Base-by-base conservation (phyloP, 1,140 invertebrate species). In the Drosophila arizonae region DNA sequence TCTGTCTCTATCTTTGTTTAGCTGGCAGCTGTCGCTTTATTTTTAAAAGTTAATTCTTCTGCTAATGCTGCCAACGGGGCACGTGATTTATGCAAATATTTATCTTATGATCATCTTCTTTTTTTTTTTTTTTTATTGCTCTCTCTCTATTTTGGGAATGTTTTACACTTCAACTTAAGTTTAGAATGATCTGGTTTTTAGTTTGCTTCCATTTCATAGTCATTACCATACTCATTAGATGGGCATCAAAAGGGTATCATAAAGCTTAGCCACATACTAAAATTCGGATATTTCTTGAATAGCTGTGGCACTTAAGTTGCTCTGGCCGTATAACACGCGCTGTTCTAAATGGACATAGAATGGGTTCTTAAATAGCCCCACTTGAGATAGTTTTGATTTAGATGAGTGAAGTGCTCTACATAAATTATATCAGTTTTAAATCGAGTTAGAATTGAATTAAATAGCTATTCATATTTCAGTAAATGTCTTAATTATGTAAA, bases 11-110 rank as follows among this genome's bases (percentile, higher is more conserved):
- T 41, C 46, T 48, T 51, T 77, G 57, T 48, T 63, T 17, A 17
- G 58, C 43, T 69, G 26, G 56, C 57, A 17, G 54, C 63, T 69
- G 52, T 65, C 62, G 68, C 46, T 72, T 66, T 52, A 52, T 76
- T 56, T 69, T 54, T 64, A 55, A 76, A 76, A 73, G 46, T 51
- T 51, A 63, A 65, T 79, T 76, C 67, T 69, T 60, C 61, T 68
- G 69, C 43, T 56, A n/a, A 28, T n/a, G 30, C 71, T 64, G 54
- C 30, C 62, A 63, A 52, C 63, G 58, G 64, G 45, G 72, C 82
- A 79, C 81, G 72, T 87, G 79, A 86, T 81, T 86, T 86, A 86
- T 86, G 79, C 82, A 86, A 76, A 87, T 63, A 63, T 60, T 45
- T 33, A 46, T 15, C 43, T 39, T 45, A 28, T 51, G 56, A 48